phyloP scores from a whole-genome alignment of 2,113 vertebrate genomes.

The Melanerpes aurifrons region DNA sequence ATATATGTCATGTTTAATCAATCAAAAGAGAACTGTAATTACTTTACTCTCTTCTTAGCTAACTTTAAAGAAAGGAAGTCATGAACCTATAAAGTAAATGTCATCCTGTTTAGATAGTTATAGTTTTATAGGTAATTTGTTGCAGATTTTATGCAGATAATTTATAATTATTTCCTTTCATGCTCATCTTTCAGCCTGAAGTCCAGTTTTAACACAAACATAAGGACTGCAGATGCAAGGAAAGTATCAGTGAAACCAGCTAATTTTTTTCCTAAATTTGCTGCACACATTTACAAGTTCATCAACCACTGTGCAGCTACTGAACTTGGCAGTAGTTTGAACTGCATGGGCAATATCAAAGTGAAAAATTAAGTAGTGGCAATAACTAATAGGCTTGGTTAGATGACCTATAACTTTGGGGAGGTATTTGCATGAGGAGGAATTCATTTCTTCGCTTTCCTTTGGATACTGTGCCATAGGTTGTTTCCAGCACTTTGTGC shows the following conservation, averaged over 20 bases:
- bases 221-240: slow-evolving; percentile 86
- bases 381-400: slow-evolving; percentile 5
- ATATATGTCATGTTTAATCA: slow-evolving; percentile 91
- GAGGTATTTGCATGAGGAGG: not conserved
- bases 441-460: not conserved
- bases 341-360: slow-evolving; percentile 1
- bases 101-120: slow-evolving; percentile 87
- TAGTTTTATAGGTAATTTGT: slow-evolving; percentile 89
- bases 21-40: slow-evolving; percentile 82
- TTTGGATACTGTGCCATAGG: not conserved
- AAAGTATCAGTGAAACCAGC: slow-evolving; percentile 58
- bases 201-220: slow-evolving; percentile 85
- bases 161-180: slow-evolving; percentile 89
- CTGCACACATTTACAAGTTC: slow-evolving; percentile 63
- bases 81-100: slow-evolving; percentile 82
- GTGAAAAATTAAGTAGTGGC: not conserved
- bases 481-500: not conserved
- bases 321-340: slow-evolving; percentile 27
- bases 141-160: slow-evolving; percentile 88
- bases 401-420: not conserved
- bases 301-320: slow-evolving; percentile 49
- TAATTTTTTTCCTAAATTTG: slow-evolving; percentile 64
- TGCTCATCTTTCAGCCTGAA: slow-evolving; percentile 84
- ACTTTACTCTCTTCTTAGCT: slow-evolving; percentile 80
- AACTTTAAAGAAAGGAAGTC: slow-evolving; percentile 85